Evolutionary conservation across 1,140 invertebrate species (phyloP), one percentile per base, ranked within the genome.

Genomic region (Yoshiicerus persimilis): DNA sequence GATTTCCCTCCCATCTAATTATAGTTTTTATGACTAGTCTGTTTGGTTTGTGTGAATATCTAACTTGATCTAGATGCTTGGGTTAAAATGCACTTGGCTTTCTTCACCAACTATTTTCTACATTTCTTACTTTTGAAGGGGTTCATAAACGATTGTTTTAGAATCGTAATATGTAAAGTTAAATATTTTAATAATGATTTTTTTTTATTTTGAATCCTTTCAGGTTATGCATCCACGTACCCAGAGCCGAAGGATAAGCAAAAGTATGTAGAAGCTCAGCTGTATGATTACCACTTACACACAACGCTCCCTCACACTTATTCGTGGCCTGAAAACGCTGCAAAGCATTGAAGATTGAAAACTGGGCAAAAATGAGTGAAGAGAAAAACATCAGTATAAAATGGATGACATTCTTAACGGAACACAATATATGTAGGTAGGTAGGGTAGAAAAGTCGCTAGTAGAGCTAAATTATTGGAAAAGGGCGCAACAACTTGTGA

Each of bases 221-320:
- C 92, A 96, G 96, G 96, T 91, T 93, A 96, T 89, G 96, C 96
- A 10, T 96, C 96, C 34, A 95, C 96, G 39, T 97, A 97, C 92
- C 97, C 97, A 0, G 95, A 97, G 92, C 96, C 96, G 88, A 94
- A 95, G 89, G 94, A 97, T 92, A 95, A 96, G 91, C 92, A 94
- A 66, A 93, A 94, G 90, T 96, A 96, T 92, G 94, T 97, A 38
- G 93, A 95, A 88, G 94, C 94, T 90, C 95, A 96, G 92, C 94
- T 96, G 93, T 97, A 96, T 92, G 95, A 96, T 92, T 95, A 94
- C 89, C 95, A 96, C 91, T 97, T 97, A 91, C 95, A 96, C 92
- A 94, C 94, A 89, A 95, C 96, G 87, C 94, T 97, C 93, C 96
- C 96, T 10, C 94, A 94, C 20, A 93, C 94, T 30, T 97, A 96